A percentile compares a stretch with the other conserved stretches of the same genome.
These are phyloP conservation scores for Trichogramma evanescens DNA, from an alignment of 2,888 invertebrate genomes.

Conservation along the genomic window DNA sequence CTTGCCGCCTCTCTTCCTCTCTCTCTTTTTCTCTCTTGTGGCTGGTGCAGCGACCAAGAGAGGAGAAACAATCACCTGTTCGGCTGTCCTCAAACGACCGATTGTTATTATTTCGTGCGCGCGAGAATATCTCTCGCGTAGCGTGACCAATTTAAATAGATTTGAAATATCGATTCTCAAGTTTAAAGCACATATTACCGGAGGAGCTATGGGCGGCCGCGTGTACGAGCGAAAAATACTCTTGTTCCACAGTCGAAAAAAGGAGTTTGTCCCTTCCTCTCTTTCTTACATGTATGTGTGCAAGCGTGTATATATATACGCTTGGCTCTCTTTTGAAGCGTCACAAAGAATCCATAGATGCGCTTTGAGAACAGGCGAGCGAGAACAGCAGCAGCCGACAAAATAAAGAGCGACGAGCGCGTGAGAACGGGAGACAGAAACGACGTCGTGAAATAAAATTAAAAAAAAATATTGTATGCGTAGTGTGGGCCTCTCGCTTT, in stretches of 20 bases:
- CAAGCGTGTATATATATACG: background rate
- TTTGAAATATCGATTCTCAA: background rate
- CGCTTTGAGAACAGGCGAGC: too few species aligned
- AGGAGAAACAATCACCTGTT: slow-evolving; percentile 1
- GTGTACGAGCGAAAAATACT: too few species aligned
- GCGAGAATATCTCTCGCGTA: background rate
- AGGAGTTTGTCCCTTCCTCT: background rate
- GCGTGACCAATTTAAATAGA: background rate
- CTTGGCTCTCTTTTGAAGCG: too few species aligned
- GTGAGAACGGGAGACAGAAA: too few species aligned
- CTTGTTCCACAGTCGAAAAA: too few species aligned
- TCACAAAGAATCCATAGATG: too few species aligned
- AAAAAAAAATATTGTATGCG: too few species aligned
- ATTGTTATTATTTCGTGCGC: background rate
- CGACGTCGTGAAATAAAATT: too few species aligned
- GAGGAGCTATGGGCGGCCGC: too few species aligned
- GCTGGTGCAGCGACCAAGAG: background rate
- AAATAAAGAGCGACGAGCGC: too few species aligned
- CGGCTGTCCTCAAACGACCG: background rate
- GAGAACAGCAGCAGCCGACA: too few species aligned
- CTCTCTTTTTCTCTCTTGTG: slow-evolving; percentile 1
- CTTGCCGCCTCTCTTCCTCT: background rate
- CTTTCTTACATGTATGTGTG: background rate
- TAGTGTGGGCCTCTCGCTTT: too few species aligned
- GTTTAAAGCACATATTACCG: background rate